Evolutionary conservation across 2,888 invertebrate genomes (phyloP), one percentile per base, ranked within the genome.

Genomic region (Onchidella celtica): DNA sequence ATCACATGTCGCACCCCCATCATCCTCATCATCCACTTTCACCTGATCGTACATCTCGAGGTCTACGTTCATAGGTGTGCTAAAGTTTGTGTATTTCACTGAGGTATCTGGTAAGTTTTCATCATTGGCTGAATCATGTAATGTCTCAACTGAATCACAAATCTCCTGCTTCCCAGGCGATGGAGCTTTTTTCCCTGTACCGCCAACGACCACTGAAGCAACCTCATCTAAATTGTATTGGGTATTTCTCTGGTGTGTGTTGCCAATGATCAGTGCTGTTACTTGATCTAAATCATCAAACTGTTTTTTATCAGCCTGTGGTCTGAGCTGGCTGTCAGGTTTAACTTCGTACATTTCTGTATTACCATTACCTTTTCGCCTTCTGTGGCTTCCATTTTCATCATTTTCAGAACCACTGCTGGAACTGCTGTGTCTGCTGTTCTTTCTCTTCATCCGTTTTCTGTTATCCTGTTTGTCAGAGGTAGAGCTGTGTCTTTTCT

Each of bases 181-280:
- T 11, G 47, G 9, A 6, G 17, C 47, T 9, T 3, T 65, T 14
- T 11, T 29, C 17, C 29, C 65, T 32, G 32, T 17, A 27, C 65
- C 32, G 11, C 65, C 65, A 29, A 65, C 65, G 3, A 65, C 65
- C 24, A 65, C 65, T 65, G 65, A 24, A 9, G 65, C 32, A 14
- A 65, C 36, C 36, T 38, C 17, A 21, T 69, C 69, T 21, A 69
- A 69, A 69, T 69, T 38, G 36, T 34, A 21, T 14, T 69, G 29
- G 32, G 32, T 9, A 21, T 14, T n/a, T 36, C 69, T 32, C 11
- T 69, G 21, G 32, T 38, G 21, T 2, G 2, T 11, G 36, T 38
- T 47, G 72, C 32, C 27, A 2, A 40, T 24, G 17, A 55, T 55
- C 47, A 72, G 24, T 1, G 72, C n/a, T 17, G 36, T 6, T 21